Evolutionary conservation across 1,140 invertebrate species (phyloP).

Genomic region (Venustaconcha ellipsiformis): DNA sequence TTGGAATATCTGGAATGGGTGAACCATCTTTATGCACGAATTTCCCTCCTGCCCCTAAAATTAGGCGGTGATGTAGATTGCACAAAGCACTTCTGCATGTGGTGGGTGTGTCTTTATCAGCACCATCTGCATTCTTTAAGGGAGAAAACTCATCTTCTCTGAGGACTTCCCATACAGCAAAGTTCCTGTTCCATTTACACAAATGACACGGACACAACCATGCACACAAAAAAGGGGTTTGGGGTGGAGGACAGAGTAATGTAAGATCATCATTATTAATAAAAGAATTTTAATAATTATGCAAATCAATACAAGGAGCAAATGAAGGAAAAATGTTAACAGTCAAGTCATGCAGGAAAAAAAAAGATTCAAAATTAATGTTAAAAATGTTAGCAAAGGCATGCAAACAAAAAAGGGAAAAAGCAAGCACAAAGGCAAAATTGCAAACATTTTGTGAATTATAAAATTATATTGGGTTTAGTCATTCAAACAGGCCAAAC

Average conservation of each 20-base stretch:
- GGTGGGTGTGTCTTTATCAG: constrained; percentile 89
- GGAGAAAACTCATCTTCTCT: constrained; percentile 97
- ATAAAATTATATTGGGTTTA: too few relatives aligned
- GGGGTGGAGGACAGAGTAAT: neutral
- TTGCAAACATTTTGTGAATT: too few relatives aligned
- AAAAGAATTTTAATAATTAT: neutral
- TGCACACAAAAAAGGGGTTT: neutral
- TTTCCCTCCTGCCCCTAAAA: constrained; percentile 85
- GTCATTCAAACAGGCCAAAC: too few relatives aligned
- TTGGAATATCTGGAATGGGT: constrained; percentile 70
- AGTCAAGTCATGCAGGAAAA: neutral
- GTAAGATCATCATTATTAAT: neutral
- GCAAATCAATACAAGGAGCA: neutral
- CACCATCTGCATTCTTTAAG: constrained; percentile 91
- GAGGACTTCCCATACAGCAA: constrained; percentile 93
- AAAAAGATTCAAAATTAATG: too few relatives aligned
- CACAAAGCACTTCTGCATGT: constrained; percentile 86
- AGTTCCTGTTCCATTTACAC: constrained; percentile 74
- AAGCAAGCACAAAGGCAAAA: too few relatives aligned
- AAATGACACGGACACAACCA: constrained; percentile 44
- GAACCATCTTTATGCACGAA: constrained; percentile 72
- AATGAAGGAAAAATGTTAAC: neutral
- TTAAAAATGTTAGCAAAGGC: too few relatives aligned
- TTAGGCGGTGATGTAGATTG: constrained; percentile 85
- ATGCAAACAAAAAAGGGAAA: too few relatives aligned